Conservation (phyloP, 2,888 invertebrate genomes). For the Iselma pallidipennis region DNA sequence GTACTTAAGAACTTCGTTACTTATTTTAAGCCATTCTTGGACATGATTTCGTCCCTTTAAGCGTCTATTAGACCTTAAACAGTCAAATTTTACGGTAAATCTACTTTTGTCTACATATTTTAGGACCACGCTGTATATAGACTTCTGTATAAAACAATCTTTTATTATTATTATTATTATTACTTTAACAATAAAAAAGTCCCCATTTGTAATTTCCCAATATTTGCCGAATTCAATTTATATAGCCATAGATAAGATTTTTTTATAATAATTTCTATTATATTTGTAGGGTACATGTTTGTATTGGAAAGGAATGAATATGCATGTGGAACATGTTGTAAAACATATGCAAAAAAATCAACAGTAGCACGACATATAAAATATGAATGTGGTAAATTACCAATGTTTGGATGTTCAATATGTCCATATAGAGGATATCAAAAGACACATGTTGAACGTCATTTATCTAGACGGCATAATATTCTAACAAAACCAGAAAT, state of each 20-base stretch:
- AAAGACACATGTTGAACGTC: conserved; percentile 46
- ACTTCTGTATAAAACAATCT: background rate
- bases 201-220: background rate
- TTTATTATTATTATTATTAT: background rate
- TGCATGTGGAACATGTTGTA: conserved; percentile 33
- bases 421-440: conserved; percentile 45
- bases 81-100: no score
- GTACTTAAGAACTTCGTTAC: no score
- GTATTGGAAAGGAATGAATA: conserved; percentile 22
- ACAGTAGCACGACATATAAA: conserved; percentile 40
- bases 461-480: conserved; percentile 45
- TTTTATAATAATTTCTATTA: background rate
- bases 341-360: conserved; percentile 36
- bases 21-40: no score
- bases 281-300: conserved; percentile 6
- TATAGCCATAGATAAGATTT: no score
- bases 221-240: no score
- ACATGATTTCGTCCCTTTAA: no score
- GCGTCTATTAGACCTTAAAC: no score
- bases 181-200: background rate
- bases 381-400: conserved; percentile 43
- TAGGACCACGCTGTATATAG: background rate
- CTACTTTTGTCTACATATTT: no score
- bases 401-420: conserved; percentile 42
- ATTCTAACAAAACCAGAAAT: conserved; percentile 26